Percentiles rank a stretch among this genome's conserved stretches.
Evolutionary conservation across 1,140 invertebrate species (phyloP).

Genomic region (Cyrtorhinus lividipennis): DNA sequence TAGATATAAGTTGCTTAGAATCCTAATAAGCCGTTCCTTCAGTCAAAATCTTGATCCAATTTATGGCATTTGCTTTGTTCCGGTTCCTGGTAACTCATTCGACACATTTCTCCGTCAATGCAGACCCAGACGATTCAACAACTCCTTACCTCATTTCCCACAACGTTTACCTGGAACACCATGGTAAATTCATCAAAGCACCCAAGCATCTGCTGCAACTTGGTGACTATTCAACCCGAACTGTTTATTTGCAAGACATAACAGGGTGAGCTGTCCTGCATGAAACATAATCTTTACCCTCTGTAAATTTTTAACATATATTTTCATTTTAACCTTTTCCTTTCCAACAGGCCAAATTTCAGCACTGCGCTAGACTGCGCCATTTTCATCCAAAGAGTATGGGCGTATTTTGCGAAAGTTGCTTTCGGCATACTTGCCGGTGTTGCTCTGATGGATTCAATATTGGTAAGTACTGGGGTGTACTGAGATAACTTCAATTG

Average conservation of each 20-base stretch:
- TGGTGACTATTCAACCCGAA: not conserved
- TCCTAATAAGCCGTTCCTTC: too few relatives aligned
- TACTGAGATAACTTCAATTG: too few relatives aligned
- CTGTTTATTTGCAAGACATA: not conserved
- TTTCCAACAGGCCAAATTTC: not conserved
- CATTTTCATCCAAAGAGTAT: slow-evolving; percentile 7
- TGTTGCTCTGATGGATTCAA: not conserved
- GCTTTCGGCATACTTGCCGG: not conserved
- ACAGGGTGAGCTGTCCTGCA: not conserved
- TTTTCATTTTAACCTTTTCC: too few relatives aligned
- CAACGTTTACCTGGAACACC: slow-evolving; percentile 10
- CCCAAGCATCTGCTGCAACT: slow-evolving; percentile 1
- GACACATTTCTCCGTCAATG: too few relatives aligned
- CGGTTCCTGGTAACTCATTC: too few relatives aligned
- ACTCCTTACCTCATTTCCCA: not conserved
- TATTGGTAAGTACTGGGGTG: not conserved
- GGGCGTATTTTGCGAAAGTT: not conserved
- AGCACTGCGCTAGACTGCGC: slow-evolving; percentile 6
- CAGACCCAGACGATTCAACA: not conserved
- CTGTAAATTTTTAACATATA: too few relatives aligned
- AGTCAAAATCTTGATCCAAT: too few relatives aligned
- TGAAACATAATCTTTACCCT: not conserved
- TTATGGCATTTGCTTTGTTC: too few relatives aligned
- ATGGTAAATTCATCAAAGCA: slow-evolving; percentile 6
- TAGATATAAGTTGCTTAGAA: too few relatives aligned